Conservation (phyloP, 2,797 vertebrate species). For the Pseudotriccus pelzelni region DNA sequence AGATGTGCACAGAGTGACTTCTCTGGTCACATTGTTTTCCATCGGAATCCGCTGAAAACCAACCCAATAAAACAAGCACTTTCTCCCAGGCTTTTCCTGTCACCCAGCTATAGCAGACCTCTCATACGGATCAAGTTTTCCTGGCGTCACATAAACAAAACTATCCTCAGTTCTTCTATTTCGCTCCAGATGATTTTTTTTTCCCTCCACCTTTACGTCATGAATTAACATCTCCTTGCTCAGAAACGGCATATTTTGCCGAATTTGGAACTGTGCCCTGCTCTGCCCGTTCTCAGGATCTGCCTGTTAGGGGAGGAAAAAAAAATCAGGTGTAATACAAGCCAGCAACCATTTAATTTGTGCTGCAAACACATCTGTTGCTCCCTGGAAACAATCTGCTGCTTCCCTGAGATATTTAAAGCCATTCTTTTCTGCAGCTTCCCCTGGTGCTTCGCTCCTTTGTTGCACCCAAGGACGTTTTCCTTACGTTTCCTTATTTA, state of each 20-base stretch:
- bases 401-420: neutral
- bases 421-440: neutral
- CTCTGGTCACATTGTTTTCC: neutral
- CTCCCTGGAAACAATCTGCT: neutral
- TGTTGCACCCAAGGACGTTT: neutral
- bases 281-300: neutral
- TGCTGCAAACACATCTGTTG: neutral
- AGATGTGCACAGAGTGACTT: rapidly evolving
- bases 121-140: neutral
- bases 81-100: neutral
- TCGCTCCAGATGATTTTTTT: neutral
- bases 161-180: neutral
- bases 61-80: rapidly evolving
- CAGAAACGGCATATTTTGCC: neutral
- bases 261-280: neutral
- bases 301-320: neutral
- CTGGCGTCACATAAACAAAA: neutral
- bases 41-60: rapidly evolving
- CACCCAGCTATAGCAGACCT: neutral
- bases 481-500: constrained; percentile 15
- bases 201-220: neutral
- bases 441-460: neutral
- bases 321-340: neutral
- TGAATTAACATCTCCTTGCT: neutral
- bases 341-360: neutral